Evolutionary conservation across 2,888 invertebrate genomes (phyloP).

Genomic region (Acanthosepion lycidas): DNA sequence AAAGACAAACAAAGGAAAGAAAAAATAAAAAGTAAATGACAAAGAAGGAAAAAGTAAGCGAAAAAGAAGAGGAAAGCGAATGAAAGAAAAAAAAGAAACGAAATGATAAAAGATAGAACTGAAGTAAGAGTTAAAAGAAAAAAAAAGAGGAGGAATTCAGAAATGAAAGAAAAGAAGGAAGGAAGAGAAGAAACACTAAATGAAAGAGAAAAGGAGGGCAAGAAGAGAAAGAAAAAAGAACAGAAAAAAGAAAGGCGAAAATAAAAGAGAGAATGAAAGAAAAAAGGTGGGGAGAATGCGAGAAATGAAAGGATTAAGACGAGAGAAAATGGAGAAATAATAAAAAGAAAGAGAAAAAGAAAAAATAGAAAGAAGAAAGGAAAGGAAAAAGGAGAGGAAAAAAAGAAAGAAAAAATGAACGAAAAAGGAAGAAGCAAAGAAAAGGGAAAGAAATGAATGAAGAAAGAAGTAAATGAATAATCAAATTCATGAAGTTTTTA

Average conservation of each 20-base stretch:
- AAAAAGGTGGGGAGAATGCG: not conserved
- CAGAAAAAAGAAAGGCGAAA: not conserved
- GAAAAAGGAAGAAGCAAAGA: not conserved
- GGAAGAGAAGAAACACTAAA: no score
- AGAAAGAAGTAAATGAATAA: not conserved
- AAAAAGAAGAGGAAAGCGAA: not conserved
- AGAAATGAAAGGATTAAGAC: accelerated
- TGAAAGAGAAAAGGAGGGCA: no score
- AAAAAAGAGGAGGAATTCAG: not conserved
- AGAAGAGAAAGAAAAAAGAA: not conserved
- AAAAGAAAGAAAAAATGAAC: not conserved
- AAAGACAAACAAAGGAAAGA: not conserved
- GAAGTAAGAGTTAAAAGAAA: no score
- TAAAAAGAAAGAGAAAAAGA: not conserved
- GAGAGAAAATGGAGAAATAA: not conserved
- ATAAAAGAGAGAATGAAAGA: not conserved
- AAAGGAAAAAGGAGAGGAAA: not conserved
- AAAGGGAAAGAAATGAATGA: not conserved
- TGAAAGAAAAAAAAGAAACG: no score
- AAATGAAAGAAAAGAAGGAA: not conserved
- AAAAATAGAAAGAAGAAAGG: not conserved
- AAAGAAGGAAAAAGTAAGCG: not conserved
- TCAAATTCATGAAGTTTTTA: not conserved
- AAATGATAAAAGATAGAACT: no score
- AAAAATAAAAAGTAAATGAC: not conserved